Base-by-base conservation (phyloP, 2,888 invertebrate genomes). In the Sinodicranocentrus sp. region DNA sequence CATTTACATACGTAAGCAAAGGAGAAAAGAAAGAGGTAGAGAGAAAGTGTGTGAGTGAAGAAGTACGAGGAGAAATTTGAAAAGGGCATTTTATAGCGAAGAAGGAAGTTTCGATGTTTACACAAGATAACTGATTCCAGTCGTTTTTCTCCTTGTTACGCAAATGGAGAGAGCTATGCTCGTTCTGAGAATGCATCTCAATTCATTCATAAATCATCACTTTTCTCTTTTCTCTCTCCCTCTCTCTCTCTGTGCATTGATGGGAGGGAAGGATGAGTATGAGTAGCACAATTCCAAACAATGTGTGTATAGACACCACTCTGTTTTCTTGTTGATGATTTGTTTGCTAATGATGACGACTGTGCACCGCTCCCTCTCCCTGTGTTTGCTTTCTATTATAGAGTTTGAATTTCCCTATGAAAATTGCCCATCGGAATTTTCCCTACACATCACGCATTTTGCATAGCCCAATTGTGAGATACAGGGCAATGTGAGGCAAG, bases 381-480 rank as follows among this genome's bases (percentile, higher is more conserved):
- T n/a, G n/a, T 57, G 25, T 57, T 57, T 57, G 19, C 57, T 57
- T 57, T 57, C 57, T 23, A 57, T 57, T 57, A 57, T 52, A n/a
- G n/a, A 3, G 17, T 8, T 44, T 52, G 52, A 10, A 33, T 33
- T 33, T 33, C 3, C 33, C 5, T 33, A 33, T 3, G 33, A 33
- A 33, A 33, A 33, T n/a, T 33, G 33, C 33, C 48, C 48, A 48
- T 48, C 48, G 2, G 10, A 10, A n/a, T 48, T 48, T 10, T 48
- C 48, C n/a, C n/a, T n/a, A 48, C 48, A n/a, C 48, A 33, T 33
- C 33, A 33, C 33, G 33, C 33, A 33, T 33, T 33, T 33, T 33
- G 33, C 33, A n/a, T n/a, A n/a, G n/a, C n/a, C n/a, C n/a, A n/a
- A n/a, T n/a, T n/a, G n/a, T n/a, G n/a, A n/a, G n/a, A n/a, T n/a